Percentiles rank a stretch among this genome's conserved stretches.
Evolutionary conservation across 2,888 invertebrate species (phyloP).

Genomic region (Chrysomela aeneicollis): DNA sequence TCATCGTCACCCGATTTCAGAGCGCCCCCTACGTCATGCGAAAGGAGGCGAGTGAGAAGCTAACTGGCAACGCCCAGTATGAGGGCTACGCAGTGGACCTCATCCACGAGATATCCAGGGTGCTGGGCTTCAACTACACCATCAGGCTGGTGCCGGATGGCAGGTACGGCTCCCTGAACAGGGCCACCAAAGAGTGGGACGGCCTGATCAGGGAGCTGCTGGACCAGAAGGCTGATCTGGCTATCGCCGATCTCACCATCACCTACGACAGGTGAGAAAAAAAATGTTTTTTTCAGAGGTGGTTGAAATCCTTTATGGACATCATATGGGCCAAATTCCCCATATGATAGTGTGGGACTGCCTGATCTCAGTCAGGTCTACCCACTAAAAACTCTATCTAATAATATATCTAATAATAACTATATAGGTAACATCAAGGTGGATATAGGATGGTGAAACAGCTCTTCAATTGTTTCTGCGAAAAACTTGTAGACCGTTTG

Average conservation of each 20-base stretch:
- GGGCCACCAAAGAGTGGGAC: constrained; percentile 88
- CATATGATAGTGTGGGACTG: no score
- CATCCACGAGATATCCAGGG: constrained; percentile 88
- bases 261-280: constrained; percentile 77
- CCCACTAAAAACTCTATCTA: no score
- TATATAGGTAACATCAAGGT: no score
- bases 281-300: no score
- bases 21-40: constrained; percentile 97
- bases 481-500: no score
- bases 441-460: no score
- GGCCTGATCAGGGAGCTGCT: constrained; percentile 91
- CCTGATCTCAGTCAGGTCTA: no score
- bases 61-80: constrained; percentile 90
- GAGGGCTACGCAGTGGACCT: constrained; percentile 96
- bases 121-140: constrained; percentile 88
- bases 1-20: constrained; percentile 62
- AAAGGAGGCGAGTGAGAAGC: constrained; percentile 83
- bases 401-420: no score
- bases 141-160: constrained; percentile 87
- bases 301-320: no score
- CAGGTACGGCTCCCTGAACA: constrained; percentile 82
- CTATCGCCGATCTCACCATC: constrained; percentile 96
- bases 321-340: no score
- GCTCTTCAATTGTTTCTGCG: no score
- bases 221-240: constrained; percentile 92